phyloP scores from a whole-genome alignment of 2,797 vertebrate species.

The Peromyscus aztecus region DNA sequence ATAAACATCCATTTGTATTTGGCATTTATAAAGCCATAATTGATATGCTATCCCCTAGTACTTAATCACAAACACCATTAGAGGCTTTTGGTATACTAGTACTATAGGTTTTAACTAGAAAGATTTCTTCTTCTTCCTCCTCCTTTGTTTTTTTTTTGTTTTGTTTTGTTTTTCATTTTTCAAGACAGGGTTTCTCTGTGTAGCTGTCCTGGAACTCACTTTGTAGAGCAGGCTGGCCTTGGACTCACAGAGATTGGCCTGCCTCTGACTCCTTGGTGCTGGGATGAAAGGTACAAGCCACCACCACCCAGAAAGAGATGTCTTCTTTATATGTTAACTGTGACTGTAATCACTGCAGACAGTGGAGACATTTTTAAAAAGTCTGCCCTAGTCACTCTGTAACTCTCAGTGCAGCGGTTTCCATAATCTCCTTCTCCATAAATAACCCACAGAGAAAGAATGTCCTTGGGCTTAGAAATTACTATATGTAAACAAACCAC shows the following conservation, averaged over 20 bases:
- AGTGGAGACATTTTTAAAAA: conserved; percentile 1
- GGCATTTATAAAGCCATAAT: conserved; percentile 41
- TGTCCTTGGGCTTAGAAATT: conserved; percentile 29
- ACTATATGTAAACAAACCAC: conserved; percentile 57
- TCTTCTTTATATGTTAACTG: conserved; percentile 11
- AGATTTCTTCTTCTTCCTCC: neutral
- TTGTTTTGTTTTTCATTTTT: neutral
- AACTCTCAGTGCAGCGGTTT: conserved; percentile 42
- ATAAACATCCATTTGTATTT: conserved; percentile 10
- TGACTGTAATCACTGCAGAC: neutral
- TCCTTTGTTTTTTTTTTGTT: neutral
- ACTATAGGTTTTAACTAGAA: neutral
- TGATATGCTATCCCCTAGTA: neutral
- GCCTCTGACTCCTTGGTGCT: neutral
- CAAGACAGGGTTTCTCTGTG: neutral
- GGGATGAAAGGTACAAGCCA: neutral
- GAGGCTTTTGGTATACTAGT: neutral
- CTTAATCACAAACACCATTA: conserved; percentile 39
- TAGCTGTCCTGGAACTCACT: neutral
- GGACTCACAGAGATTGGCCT: neutral
- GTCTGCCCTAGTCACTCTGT: neutral
- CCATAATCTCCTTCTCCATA: conserved; percentile 16
- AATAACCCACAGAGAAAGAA: conserved; percentile 66
- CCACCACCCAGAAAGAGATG: neutral
- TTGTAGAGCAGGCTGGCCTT: neutral